Evolutionary conservation across 1,140 invertebrate genomes (phyloP).

Genomic region (Papilio polyxenes): DNA sequence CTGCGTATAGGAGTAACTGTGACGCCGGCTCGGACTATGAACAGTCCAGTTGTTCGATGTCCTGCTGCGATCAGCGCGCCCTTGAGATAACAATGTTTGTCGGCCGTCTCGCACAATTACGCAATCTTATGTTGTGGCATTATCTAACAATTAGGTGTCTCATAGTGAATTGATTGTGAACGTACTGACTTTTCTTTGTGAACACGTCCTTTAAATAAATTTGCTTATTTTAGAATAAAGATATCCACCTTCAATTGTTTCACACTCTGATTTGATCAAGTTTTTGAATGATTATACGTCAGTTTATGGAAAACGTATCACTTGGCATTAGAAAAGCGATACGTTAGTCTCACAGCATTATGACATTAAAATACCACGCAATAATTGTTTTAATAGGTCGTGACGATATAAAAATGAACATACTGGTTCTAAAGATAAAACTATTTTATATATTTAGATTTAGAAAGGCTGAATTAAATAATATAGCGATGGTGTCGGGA

Average conservation of each 20-base stretch:
- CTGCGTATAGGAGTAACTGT: slow-evolving; percentile 18
- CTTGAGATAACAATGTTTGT: slow-evolving; percentile 38
- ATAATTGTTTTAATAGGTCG: background rate
- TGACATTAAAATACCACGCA: background rate
- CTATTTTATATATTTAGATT: slow-evolving; percentile 13
- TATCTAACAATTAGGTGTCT: slow-evolving; percentile 24
- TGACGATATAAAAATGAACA: background rate
- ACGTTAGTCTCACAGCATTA: background rate
- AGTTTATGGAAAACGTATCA: background rate
- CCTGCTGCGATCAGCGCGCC: slow-evolving; percentile 28
- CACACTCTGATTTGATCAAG: too few relatives aligned
- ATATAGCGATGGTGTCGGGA: slow-evolving; percentile 18
- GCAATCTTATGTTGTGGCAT: slow-evolving; percentile 7
- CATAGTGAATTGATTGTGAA: background rate
- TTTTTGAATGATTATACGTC: background rate
- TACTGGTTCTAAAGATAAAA: slow-evolving; percentile 5
- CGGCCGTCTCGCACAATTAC: slow-evolving; percentile 29
- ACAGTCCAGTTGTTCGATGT: slow-evolving; percentile 35
- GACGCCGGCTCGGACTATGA: slow-evolving; percentile 47
- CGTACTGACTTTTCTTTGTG: background rate
- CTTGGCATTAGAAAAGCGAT: background rate
- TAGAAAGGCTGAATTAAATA: slow-evolving; percentile 14
- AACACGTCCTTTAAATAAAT: background rate
- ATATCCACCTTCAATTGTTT: too few relatives aligned
- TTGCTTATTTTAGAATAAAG: too few relatives aligned